Evolutionary conservation across 2,888 invertebrate genomes (phyloP).

Genomic region (Agrilus cyanescens): DNA sequence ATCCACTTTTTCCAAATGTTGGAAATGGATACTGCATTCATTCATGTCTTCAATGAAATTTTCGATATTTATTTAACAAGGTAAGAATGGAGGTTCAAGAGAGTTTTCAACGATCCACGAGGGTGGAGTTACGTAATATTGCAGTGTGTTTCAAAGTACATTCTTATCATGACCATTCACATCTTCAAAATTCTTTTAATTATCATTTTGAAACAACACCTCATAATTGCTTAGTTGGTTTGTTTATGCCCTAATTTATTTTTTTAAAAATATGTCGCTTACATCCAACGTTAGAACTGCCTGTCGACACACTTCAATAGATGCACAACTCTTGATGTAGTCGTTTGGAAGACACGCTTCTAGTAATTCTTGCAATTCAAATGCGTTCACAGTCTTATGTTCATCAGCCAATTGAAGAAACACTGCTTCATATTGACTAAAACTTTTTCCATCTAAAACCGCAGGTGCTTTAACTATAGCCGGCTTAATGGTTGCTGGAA

Average conservation of each 20-base stretch:
- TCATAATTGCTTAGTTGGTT: too few species aligned
- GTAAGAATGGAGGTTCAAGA: too few species aligned
- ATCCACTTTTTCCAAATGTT: too few species aligned
- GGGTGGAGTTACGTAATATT: too few species aligned
- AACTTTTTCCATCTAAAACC: conserved; percentile 56
- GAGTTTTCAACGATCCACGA: too few species aligned
- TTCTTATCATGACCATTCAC: too few species aligned
- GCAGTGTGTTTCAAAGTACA: too few species aligned
- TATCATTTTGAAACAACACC: too few species aligned
- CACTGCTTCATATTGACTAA: conserved; percentile 79
- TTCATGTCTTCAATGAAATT: too few species aligned
- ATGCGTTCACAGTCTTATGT: conserved; percentile 79
- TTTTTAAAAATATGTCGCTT: conserved; percentile 41
- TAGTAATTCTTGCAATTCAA: conserved; percentile 78
- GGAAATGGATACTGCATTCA: too few species aligned
- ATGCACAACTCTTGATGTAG: conserved; percentile 88
- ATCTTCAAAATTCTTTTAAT: too few species aligned
- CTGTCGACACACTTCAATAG: conserved; percentile 83
- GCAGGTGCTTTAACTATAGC: conserved; percentile 67
- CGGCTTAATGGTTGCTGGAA: conserved; percentile 57
- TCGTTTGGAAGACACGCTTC: conserved; percentile 89
- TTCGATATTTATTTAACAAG: too few species aligned
- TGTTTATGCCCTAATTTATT: neutral
- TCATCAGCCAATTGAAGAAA: conserved; percentile 85
- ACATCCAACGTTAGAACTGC: conserved; percentile 82